Base-by-base conservation (phyloP, 2,113 vertebrate species). In the Paracanthobrama guichenoti region DNA sequence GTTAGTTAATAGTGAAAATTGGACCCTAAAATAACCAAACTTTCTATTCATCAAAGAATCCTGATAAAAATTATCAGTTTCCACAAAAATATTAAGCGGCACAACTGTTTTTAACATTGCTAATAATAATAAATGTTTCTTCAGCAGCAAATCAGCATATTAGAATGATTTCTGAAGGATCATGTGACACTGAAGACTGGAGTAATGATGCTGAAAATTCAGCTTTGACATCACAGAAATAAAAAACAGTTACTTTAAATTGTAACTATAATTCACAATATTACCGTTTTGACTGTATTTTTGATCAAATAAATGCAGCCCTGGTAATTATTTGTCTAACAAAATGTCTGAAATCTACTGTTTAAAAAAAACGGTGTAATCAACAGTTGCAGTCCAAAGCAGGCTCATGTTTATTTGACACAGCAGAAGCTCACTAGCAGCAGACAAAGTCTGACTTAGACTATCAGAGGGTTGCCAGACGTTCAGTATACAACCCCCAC, bases 391-490 rank as follows among this genome's bases (percentile, higher is more conserved):
- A 31, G 48, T 57, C 39, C 18, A 44, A 75, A 39, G 55, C 31
- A 28, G 42, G n/a, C 67, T 59, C 16, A 76, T 44, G 55, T 48
- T 79, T 79, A 72, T 79, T 78, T 79, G 42, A 14, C 66, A 77
- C 55, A 46, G 31, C 16, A 18, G 12, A 82, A 42, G 73, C 28
- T 26, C 59, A 4, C 80, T 44, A 79, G 53, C 81, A 71, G 4
- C 20, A 35, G 26, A 76, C 62, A 71, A 75, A 69, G 66, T 71
- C 64, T 50, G 79, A 77, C 72, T 66, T 59, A 81, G 26, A 79
- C 53, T 71, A 78, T 86, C 11, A 28, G 55, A 64, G 66, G 64
- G 42, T 83, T 79, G 81, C 85, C 74, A 79, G 81, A 73, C 75
- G 6, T 77, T 75, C 80, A 73, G 66, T 67, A 79, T 20, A 79